Conservation (phyloP, 1,140 invertebrate species). For the Lepeophtheirus salmonis region DNA sequence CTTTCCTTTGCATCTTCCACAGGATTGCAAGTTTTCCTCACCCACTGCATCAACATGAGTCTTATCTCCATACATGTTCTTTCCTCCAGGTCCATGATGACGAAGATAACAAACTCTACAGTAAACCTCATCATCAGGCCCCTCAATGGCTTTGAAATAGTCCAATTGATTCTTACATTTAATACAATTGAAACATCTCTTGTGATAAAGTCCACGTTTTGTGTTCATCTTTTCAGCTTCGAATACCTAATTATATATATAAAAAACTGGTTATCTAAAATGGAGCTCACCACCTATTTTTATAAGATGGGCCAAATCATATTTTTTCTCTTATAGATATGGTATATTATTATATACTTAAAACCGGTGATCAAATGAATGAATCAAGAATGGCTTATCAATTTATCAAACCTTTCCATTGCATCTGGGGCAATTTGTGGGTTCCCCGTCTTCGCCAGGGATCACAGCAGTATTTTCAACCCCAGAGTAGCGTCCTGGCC, state of each 20-base stretch:
- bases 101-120: constrained; percentile 14
- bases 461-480: constrained; percentile 12
- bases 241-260: constrained; percentile 14
- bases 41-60: neutral
- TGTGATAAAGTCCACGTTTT: constrained; percentile 36
- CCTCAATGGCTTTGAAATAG: constrained; percentile 69
- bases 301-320: no score
- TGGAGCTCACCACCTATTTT: no score
- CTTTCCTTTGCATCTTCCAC: constrained; percentile 13
- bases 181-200: constrained; percentile 73
- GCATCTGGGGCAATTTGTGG: constrained; percentile 13
- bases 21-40: constrained; percentile 4
- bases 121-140: constrained; percentile 50
- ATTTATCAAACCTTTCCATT: constrained; percentile 13
- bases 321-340: no score
- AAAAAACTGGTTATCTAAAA: no score
- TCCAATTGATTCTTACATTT: constrained; percentile 83
- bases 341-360: no score
- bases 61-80: constrained; percentile 11
- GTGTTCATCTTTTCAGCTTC: constrained; percentile 18
- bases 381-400: no score
- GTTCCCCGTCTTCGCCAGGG: constrained; percentile 12
- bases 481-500: constrained; percentile 9
- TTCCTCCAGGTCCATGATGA: constrained; percentile 8
- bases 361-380: neutral